phyloP scores from a whole-genome alignment of 1,140 invertebrate species.

The Kradibia gibbosae region DNA sequence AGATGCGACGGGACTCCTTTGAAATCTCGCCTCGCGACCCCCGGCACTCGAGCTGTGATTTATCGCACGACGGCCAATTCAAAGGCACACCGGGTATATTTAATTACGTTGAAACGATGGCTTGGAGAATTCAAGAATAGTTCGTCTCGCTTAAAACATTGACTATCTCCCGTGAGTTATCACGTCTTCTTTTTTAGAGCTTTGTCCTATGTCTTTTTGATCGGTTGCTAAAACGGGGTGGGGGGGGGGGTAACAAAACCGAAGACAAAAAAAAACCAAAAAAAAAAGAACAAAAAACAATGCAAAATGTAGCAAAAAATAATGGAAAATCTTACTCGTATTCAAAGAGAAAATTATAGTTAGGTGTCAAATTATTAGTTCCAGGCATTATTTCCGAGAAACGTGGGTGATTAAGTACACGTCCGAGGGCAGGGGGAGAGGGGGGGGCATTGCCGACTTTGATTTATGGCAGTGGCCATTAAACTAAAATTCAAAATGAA shows the following conservation, averaged over 20 bases:
- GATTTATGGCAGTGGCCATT: background rate
- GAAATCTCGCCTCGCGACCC: background rate
- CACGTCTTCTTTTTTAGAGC: no score
- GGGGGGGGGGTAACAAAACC: background rate
- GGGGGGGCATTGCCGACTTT: no score
- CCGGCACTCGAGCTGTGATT: background rate
- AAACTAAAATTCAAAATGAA: background rate
- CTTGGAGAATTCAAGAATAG: background rate
- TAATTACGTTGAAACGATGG: background rate
- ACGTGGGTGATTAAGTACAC: constrained; percentile 1
- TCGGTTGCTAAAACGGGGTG: background rate
- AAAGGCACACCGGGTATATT: background rate
- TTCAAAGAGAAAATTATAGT: background rate
- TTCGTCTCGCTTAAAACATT: no score
- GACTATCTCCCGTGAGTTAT: no score
- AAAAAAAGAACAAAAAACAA: background rate
- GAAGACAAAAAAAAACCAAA: background rate
- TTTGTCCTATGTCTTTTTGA: background rate
- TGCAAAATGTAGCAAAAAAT: no score
- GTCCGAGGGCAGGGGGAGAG: background rate
- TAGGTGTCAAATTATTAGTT: background rate
- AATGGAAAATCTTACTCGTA: no score
- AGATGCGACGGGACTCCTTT: no score
- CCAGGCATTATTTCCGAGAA: background rate
- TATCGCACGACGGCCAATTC: background rate